Evolutionary conservation across 2,888 invertebrate genomes (phyloP), one percentile per base, ranked within the genome.

Genomic region (Nomada hirtipes): DNA sequence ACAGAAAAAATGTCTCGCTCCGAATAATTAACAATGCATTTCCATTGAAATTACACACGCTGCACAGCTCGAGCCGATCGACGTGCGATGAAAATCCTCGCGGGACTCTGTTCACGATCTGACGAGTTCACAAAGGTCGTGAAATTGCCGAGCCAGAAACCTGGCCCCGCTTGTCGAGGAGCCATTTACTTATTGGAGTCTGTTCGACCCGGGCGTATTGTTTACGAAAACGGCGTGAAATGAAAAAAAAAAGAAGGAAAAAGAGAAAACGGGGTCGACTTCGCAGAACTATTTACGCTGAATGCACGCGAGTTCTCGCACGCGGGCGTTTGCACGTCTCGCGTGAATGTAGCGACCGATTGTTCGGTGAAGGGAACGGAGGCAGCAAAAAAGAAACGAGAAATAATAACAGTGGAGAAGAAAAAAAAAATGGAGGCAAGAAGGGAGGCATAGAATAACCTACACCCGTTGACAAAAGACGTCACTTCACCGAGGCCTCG

Each of bases 151-250:
- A 73, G 72, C 59, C 68, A 63, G 79, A 79, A 70, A 64, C 59
- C 50, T 53, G 72, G 50, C 64, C 74, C 36, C 55, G 26, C 64
- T 69, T 36, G 73, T 69, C 70, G 67, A 80, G 77, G 69, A 80
- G 77, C 77, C 63, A 84, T 84, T 78, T 84, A 77, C 84, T 77
- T 81, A 84, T 84, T 78, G 80, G 68, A 75, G 63, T 68, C 65
- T 72, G 74, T 77, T 70, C 84, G 72, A 84, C 81, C 75, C 84
- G 80, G 59, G 50, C 63, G 55, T 63, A 78, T 84, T 77, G 80
- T 84, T 84, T 80, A 75, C 77, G 68, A 68, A 75, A 79, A 60
- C 76, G 70, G 18, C 36, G 36, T 36, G 36, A 36, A 36, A 36
- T 36, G 26, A 52, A 20, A 50, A 47, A 55, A 67, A 23, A 69